Evolutionary conservation across 2,888 invertebrate genomes (phyloP), one percentile per base, ranked within the genome.

Genomic region (Oscheius sp.): DNA sequence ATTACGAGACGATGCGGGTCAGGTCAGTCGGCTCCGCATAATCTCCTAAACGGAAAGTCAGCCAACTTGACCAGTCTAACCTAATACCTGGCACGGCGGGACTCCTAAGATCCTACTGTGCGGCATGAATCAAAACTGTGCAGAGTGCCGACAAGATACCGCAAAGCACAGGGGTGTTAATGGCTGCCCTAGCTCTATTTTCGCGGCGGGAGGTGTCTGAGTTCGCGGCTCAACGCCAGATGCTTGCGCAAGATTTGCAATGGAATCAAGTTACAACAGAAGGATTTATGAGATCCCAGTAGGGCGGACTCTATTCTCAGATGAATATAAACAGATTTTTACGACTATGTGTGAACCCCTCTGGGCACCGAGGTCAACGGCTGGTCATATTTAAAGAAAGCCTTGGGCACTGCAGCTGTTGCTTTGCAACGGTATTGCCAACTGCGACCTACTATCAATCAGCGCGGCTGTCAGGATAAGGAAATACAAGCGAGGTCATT

Each of bases 361-460:
- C 7, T 42, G 42, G 42, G 7, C 42, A 42, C 42, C 42, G n/a
- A 29, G 63, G 48, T n/a, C 47, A 47, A 21, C 7, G n/a, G 10
- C 48, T 47, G 13, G 29, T 7, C 2, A 11, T 21, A 10, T 7
- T 29, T n/a, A n/a, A 63, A 63, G 50, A 42, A 42, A 32, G 48
- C 63, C 63, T 48, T 48, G 63, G 63, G 37, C 63, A 48, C 11
- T 63, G 55, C 68, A 68, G 68, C 68, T 68, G 68, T 68, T 68
- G 35, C 55, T 55, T 55, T 68, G 55, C 68, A 68, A 68, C 53
- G 68, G 68, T 68, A 68, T 68, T 68, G 68, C 68, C 68, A 68
- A 68, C 68, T 68, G 68, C 68, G 68, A 68, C 42, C n/a, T 68
- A 21, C 68, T 35, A 68, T 68, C 53, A 37, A 68, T 68, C 68